Base-by-base conservation (phyloP, 1,140 invertebrate species). In the Prorops nasuta region DNA sequence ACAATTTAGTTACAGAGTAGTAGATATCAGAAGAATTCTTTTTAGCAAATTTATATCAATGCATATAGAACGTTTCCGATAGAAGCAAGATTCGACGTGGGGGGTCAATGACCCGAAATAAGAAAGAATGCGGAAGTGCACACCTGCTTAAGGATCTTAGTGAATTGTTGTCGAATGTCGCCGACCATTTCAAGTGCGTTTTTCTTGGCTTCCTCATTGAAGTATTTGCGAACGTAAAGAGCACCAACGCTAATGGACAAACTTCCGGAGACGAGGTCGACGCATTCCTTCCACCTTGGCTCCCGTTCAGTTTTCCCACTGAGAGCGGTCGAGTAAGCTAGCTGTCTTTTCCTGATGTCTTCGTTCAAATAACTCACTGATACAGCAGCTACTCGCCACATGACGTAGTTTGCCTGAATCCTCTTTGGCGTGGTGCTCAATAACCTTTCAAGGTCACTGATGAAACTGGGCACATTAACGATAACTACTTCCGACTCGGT, bases 241-340 rank as follows among this genome's bases (percentile, higher is more conserved):
- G 88, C 84, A 21, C 88, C 86, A 35, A 90, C 87, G n/a, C 87
- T 85, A 43, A 90, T 83, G 0, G 85, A 84, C 56, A 96, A 78
- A 66, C 85, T 87, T 56, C 82, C 81, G 36, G 84, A 82, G 17
- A 86, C 83, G 3, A 86, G 83, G 54, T 88, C 86, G 9, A 88
- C 83, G 60, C 91, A 92, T 59, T 91, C 87, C 75, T 91, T 91
- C 91, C 91, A 94, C n/a, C 91, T 79, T 1, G 89, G 83, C 62
- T 89, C 86, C 20, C 86, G 67, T 56, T 88, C 86, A 0, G 83
- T 86, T 56, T 86, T 87, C 0, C 91, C 91, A 16, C 85, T 88
- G 0, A 92, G 66, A 1, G 83, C 84, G 0, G 87, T 88, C 12
- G 83, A 83, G 66, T 90, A 93, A 24, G 84, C 78, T 22, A 92